A percentile compares a stretch with the other conserved stretches of the same genome.
Conservation (phyloP, 2,888 invertebrate species). For the Rambutsinella grinnellia region DNA sequence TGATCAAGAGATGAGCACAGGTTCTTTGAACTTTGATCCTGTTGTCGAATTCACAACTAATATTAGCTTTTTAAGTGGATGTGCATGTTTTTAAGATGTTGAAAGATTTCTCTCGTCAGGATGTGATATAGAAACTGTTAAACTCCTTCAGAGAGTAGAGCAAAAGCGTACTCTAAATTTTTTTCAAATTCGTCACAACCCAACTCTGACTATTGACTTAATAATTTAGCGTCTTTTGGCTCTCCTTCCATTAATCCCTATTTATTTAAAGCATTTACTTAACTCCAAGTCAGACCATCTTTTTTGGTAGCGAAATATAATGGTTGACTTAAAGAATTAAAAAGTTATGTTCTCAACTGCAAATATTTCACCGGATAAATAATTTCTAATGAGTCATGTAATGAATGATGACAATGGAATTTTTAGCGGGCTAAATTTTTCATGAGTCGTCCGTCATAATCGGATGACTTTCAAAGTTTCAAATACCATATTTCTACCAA, state of each 20-base stretch:
- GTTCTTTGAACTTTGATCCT: constrained; percentile 64
- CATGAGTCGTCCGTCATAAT: constrained; percentile 40
- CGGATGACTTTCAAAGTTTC: constrained; percentile 39
- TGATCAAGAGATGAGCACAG: constrained; percentile 23
- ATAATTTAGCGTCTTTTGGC: constrained; percentile 65
- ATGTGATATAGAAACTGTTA: background rate
- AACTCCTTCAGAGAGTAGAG: constrained; percentile 10
- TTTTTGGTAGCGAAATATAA: no score
- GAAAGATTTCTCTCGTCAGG: constrained; percentile 19
- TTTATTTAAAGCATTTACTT: constrained; percentile 4
- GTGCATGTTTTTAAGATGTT: constrained; percentile 11
- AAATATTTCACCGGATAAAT: no score
- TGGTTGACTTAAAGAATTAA: no score
- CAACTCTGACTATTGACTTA: constrained; percentile 65
- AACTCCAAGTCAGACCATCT: no score
- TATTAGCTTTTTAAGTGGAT: background rate
- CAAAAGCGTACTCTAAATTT: constrained; percentile 2
- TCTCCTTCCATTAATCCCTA: constrained; percentile 4
- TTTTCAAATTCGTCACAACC: constrained; percentile 20
- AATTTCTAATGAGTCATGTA: no score
- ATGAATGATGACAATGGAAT: no score
- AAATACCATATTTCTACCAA: constrained; percentile 14
- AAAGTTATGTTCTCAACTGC: no score
- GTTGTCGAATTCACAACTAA: no score
- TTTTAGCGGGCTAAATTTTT: no score